phyloP scores from a whole-genome alignment of 2,888 invertebrate genomes.

The Pachycephus smyrnensis region DNA sequence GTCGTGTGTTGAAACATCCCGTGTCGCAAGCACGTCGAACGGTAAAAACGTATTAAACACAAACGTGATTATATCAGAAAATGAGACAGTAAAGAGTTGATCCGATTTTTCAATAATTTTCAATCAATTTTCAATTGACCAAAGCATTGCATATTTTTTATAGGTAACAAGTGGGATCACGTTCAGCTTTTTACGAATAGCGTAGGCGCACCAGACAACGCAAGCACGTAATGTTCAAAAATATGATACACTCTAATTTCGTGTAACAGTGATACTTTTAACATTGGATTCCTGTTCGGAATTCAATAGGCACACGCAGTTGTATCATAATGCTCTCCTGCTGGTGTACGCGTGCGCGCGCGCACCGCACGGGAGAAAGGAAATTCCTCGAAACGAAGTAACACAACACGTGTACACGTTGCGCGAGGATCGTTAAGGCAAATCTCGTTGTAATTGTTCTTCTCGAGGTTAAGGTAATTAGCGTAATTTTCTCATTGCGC shows the following conservation, averaged over 20 bases:
- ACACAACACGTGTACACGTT: neutral
- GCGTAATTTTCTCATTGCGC: neutral
- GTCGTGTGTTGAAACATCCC: too few relatives aligned
- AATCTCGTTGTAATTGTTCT: neutral
- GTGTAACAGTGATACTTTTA: neutral
- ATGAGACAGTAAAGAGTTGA: too few relatives aligned
- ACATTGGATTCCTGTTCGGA: neutral
- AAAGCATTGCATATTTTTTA: neutral
- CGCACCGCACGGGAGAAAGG: neutral
- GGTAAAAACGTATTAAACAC: too few relatives aligned
- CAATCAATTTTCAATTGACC: neutral
- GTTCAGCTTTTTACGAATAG: neutral
- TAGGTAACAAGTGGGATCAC: neutral
- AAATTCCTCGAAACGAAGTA: slow-evolving; percentile 4
- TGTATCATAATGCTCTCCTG: neutral
- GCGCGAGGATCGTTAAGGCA: neutral
- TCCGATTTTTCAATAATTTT: neutral
- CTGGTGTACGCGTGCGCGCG: neutral
- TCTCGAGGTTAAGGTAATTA: neutral
- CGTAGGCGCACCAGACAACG: neutral
- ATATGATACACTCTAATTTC: slow-evolving; percentile 1
- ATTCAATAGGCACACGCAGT: neutral
- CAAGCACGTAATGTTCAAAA: neutral
- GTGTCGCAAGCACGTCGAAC: too few relatives aligned
- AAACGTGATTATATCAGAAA: too few relatives aligned